phyloP scores from a whole-genome alignment of 1,140 invertebrate genomes.

The Drosophila ironensis region DNA sequence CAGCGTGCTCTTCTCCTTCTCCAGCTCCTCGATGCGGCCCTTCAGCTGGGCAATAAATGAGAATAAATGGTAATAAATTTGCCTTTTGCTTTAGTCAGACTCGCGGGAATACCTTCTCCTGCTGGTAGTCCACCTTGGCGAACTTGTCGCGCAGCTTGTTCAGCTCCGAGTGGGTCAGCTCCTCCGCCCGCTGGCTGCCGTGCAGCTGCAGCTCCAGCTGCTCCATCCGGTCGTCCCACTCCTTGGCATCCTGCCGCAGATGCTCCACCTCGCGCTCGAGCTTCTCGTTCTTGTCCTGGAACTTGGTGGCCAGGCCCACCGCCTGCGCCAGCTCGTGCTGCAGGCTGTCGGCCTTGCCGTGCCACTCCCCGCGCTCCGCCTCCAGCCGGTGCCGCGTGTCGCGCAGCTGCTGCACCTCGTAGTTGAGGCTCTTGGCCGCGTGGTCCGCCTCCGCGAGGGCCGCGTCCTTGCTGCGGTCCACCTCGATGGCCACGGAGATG shows the following conservation, averaged over 20 bases:
- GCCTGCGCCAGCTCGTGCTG: constrained; percentile 74
- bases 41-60: constrained; percentile 35
- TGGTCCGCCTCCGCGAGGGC: constrained; percentile 86
- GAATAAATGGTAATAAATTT: neutral
- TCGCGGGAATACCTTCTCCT: constrained; percentile 55
- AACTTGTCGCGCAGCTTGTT: constrained; percentile 70
- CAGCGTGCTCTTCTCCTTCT: constrained; percentile 60
- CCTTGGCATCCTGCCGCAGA: constrained; percentile 19
- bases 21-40: constrained; percentile 55
- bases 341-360: constrained; percentile 46
- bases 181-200: constrained; percentile 59
- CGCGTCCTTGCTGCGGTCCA: constrained; percentile 88
- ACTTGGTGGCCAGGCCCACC: constrained; percentile 64
- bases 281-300: constrained; percentile 73
- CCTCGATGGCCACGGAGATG: constrained; percentile 88
- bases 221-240: constrained; percentile 51
- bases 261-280: constrained; percentile 59
- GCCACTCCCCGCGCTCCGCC: constrained; percentile 55
- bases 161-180: constrained; percentile 60
- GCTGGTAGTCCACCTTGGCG: constrained; percentile 68
- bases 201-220: constrained; percentile 68
- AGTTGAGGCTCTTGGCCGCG: constrained; percentile 69
- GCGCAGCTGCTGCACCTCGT: constrained; percentile 58
- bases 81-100: neutral
- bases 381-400: constrained; percentile 54